These are phyloP conservation scores for Ips nitidus DNA, from an alignment of 1,140 invertebrate genomes.

Conservation along the genomic window DNA sequence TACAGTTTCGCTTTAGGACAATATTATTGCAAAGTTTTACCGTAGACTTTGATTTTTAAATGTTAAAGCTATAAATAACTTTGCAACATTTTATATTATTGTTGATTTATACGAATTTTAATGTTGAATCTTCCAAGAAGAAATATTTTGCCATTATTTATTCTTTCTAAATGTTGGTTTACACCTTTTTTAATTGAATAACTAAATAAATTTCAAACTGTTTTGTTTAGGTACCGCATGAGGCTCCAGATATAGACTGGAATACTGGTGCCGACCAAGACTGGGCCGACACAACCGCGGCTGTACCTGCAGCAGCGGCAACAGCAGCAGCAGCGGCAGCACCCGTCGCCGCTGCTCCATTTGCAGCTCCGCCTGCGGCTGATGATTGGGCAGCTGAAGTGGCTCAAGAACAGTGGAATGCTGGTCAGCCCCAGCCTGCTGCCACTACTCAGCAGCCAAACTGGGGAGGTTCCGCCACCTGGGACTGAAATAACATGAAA, in stretches of 20 bases:
- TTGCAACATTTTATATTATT: constrained; percentile 5
- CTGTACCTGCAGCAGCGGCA: constrained; percentile 29
- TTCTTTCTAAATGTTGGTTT: not conserved
- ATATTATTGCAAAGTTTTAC: constrained; percentile 5
- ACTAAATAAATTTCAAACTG: no score
- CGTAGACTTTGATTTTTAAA: not conserved
- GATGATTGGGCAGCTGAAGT: constrained; percentile 50
- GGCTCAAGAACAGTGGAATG: constrained; percentile 46
- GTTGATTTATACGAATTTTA: constrained; percentile 12
- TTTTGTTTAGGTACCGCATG: constrained; percentile 34
- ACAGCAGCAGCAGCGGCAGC: constrained; percentile 32
- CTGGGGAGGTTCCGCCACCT: constrained; percentile 43
- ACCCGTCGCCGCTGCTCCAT: constrained; percentile 35
- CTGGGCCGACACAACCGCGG: constrained; percentile 39
- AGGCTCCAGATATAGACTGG: constrained; percentile 40
- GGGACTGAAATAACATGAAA: constrained; percentile 37
- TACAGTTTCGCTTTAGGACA: constrained; percentile 15
- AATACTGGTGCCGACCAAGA: constrained; percentile 36
- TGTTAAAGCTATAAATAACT: constrained; percentile 11
- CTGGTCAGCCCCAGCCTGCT: constrained; percentile 26
- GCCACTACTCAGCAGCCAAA: constrained; percentile 42
- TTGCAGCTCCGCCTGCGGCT: constrained; percentile 34
- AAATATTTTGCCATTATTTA: no score
- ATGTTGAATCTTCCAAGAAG: not conserved
- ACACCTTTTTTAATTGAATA: not conserved